Conservation (phyloP, 2,888 invertebrate species). For the Tinea pellionella region DNA sequence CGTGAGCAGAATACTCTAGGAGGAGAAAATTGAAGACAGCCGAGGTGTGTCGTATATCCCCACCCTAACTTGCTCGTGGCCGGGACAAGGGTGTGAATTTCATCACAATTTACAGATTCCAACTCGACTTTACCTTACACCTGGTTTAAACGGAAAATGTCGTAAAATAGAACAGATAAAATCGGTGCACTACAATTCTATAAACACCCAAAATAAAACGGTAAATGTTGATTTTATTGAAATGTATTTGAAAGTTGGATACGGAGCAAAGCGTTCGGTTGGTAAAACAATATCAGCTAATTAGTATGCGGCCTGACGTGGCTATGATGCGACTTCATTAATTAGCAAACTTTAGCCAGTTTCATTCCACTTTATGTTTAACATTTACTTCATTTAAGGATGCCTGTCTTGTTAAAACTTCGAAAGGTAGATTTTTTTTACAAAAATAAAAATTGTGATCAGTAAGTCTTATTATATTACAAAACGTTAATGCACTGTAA, state of each 20-base stretch:
- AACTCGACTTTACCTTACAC: not conserved
- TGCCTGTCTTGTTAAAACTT: not conserved
- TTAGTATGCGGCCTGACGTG: conserved; percentile 43
- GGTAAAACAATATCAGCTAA: conserved; percentile 32
- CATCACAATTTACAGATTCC: conserved; percentile 32
- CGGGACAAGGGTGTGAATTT: conserved; percentile 27
- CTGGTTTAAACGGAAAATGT: not conserved
- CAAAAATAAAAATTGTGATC: not conserved
- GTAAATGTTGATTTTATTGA: too few species aligned
- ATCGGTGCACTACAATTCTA: not conserved
- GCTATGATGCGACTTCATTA: conserved; percentile 43
- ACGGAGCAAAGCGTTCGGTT: not conserved
- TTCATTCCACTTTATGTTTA: conserved; percentile 37
- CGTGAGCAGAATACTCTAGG: conserved; percentile 37
- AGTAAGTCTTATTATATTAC: not conserved
- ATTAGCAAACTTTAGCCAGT: conserved; percentile 46
- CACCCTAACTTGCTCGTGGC: conserved; percentile 25
- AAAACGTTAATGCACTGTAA: too few species aligned
- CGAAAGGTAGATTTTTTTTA: not conserved
- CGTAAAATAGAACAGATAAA: not conserved
- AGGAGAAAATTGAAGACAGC: conserved; percentile 31
- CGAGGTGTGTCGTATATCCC: conserved; percentile 37
- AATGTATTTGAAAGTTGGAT: too few species aligned
- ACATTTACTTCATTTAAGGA: conserved; percentile 26
- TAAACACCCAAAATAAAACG: too few species aligned